Evolutionary conservation across 2,797 vertebrate species (phyloP).

Genomic region (Octomys mimax): DNA sequence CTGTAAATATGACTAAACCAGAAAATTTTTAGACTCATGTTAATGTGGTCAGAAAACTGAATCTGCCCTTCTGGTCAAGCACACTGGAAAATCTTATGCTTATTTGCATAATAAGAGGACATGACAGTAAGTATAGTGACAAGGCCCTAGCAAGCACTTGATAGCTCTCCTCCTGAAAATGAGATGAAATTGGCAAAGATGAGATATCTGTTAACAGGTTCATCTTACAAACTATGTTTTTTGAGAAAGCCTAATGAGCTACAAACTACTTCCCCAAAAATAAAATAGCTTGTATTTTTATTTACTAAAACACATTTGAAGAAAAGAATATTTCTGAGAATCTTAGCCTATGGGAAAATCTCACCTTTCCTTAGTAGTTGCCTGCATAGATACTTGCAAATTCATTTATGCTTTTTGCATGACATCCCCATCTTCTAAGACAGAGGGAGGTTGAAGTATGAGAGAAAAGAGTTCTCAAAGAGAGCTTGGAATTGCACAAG

Average conservation of each 20-base stretch:
- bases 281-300: constrained; percentile 20
- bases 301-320: constrained; percentile 34
- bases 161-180: constrained; percentile 23
- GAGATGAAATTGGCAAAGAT: constrained; percentile 40
- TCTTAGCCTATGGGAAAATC: neutral
- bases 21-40: neutral
- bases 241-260: neutral
- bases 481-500: constrained; percentile 60
- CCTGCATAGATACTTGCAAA: neutral
- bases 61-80: constrained; percentile 6
- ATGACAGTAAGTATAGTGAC: neutral
- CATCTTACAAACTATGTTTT: neutral
- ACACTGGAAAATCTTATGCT: neutral
- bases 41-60: neutral
- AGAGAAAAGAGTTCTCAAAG: constrained; percentile 63
- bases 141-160: neutral
- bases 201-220: constrained; percentile 35
- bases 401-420: constrained; percentile 41
- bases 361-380: constrained; percentile 30
- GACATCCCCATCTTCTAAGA: neutral
- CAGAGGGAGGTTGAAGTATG: constrained; percentile 41
- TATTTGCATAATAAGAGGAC: neutral
- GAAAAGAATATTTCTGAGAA: constrained; percentile 20
- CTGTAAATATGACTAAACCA: constrained; percentile 12
- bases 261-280: constrained; percentile 29